Percentiles rank a stretch among this genome's conserved stretches.
Evolutionary conservation across 2,113 vertebrate genomes (phyloP).

Genomic region (Alces alces): DNA sequence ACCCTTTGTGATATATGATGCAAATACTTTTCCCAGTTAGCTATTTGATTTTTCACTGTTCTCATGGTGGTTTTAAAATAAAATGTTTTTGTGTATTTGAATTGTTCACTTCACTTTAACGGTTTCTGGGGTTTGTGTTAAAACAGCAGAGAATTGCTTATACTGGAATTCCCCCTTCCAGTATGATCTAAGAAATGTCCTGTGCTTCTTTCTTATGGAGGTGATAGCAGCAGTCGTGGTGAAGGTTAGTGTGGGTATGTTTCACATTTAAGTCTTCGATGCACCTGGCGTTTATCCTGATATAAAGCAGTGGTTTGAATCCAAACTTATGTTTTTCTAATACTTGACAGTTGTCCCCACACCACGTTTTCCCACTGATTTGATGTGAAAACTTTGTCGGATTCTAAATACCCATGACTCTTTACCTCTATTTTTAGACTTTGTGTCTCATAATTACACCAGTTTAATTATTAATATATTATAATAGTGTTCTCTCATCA

Average conservation of each 20-base stretch:
- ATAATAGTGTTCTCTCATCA: background rate
- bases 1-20: background rate
- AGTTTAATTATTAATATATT: background rate
- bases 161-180: background rate
- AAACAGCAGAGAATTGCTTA: background rate
- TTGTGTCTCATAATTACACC: background rate
- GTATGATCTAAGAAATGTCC: background rate
- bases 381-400: background rate
- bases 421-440: background rate
- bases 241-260: background rate
- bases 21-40: slow-evolving; percentile 3
- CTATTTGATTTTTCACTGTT: background rate
- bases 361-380: background rate
- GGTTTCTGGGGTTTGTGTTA: background rate
- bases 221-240: background rate
- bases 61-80: background rate
- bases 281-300: background rate
- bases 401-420: background rate
- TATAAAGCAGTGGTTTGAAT: background rate
- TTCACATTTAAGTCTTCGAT: background rate
- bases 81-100: background rate
- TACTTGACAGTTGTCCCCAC: background rate
- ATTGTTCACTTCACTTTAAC: background rate
- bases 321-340: background rate
- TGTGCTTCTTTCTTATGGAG: background rate